Conservation (phyloP, 2,797 vertebrate species). For the Bradypodion pumilum region DNA sequence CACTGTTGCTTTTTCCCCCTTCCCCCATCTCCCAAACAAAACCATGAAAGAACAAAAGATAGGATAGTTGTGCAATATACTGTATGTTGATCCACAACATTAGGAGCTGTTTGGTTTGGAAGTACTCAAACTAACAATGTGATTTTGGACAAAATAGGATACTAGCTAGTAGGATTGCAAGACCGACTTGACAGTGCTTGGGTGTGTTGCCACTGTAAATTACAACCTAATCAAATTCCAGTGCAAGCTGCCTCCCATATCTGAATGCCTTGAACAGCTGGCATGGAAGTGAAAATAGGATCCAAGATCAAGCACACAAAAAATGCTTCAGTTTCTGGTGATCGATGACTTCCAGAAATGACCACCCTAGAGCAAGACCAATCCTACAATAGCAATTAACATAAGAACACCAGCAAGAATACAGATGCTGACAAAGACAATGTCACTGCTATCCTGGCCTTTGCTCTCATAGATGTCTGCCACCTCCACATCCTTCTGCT, state of each 20-base stretch:
- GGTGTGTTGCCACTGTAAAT: background rate
- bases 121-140: background rate
- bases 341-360: background rate
- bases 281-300: background rate
- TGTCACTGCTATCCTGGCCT: constrained; percentile 89
- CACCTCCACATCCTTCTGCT: constrained; percentile 45
- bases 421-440: constrained; percentile 95
- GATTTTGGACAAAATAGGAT: background rate
- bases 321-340: background rate
- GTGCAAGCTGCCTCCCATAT: background rate
- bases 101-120: background rate
- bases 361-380: constrained; percentile 85
- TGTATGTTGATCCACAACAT: background rate
- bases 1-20: background rate
- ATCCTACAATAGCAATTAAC: constrained; percentile 91
- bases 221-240: background rate
- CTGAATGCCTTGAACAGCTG: background rate
- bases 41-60: background rate
- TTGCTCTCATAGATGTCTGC: constrained; percentile 25
- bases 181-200: background rate
- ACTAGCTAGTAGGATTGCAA: background rate
- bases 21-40: background rate
- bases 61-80: background rate
- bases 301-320: background rate
- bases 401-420: constrained; percentile 95